These are phyloP conservation scores for Carassius gibelio DNA, from an alignment of 2,113 vertebrate species.

Conservation along the genomic window DNA sequence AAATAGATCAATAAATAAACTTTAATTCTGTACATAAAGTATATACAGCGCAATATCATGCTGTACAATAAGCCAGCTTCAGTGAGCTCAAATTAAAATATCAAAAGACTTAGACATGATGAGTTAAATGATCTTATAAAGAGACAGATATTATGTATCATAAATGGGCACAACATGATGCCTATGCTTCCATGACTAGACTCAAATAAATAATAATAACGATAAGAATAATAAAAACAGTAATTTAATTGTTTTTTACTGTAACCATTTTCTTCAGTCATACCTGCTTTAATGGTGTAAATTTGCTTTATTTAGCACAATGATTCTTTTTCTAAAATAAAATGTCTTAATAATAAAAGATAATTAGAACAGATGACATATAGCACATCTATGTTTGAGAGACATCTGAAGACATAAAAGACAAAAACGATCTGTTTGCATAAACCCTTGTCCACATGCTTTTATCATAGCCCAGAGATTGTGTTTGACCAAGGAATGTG, in stretches of 20 bases:
- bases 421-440: neutral
- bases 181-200: slow-evolving; percentile 3
- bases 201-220: slow-evolving; percentile 3
- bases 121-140: neutral
- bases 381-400: neutral
- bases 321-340: slow-evolving; percentile 4
- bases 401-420: neutral
- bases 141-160: slow-evolving; percentile 22
- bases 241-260: neutral
- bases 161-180: neutral
- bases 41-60: slow-evolving; percentile 23
- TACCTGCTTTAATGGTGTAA: neutral
- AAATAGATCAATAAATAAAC: slow-evolving; percentile 53
- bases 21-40: slow-evolving; percentile 52
- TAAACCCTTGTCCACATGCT: neutral
- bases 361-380: neutral
- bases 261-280: neutral
- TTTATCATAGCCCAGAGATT: neutral
- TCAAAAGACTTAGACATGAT: neutral
- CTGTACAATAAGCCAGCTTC: neutral
- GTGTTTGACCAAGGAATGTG: neutral
- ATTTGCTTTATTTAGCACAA: neutral
- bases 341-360: neutral
- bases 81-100: neutral
- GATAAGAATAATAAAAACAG: neutral